phyloP scores from a whole-genome alignment of 2,113 vertebrate species.

The Talpa occidentalis region DNA sequence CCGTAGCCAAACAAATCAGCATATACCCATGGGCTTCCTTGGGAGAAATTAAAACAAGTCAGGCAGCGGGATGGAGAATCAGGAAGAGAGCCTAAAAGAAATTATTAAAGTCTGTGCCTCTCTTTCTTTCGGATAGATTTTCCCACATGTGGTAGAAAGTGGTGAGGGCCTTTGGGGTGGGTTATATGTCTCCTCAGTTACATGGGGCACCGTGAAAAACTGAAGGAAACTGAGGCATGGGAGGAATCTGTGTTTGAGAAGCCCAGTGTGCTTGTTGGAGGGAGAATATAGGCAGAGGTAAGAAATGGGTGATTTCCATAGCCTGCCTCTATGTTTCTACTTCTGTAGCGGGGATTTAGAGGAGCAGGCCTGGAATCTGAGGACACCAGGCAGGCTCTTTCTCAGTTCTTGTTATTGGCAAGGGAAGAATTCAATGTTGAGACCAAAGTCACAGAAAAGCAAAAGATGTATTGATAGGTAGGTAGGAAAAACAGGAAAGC shows the following conservation, averaged over 20 bases:
- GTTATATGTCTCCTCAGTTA: neutral
- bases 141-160: constrained; percentile 1
- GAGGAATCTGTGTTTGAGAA: neutral
- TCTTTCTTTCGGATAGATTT: constrained; percentile 12
- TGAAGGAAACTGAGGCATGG: neutral
- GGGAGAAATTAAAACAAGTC: constrained; percentile 62
- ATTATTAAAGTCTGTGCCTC: constrained; percentile 7
- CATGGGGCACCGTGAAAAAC: neutral
- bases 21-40: constrained; percentile 60
- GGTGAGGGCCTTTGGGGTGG: neutral
- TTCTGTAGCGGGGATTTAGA: no score
- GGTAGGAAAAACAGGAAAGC: no score
- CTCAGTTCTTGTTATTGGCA: no score
- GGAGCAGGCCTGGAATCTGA: no score
- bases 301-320: neutral
- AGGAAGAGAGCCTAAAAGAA: constrained; percentile 56
- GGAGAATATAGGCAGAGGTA: neutral
- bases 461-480: no score
- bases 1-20: constrained; percentile 68
- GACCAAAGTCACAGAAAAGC: no score
- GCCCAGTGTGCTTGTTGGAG: neutral
- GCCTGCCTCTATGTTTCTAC: neutral
- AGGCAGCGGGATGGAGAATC: constrained; percentile 50
- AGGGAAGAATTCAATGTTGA: no score
- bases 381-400: no score